Percentiles rank a stretch among this genome's conserved stretches.
Conservation (phyloP, 2,888 invertebrate genomes). For the Dryobotodes eremita region DNA sequence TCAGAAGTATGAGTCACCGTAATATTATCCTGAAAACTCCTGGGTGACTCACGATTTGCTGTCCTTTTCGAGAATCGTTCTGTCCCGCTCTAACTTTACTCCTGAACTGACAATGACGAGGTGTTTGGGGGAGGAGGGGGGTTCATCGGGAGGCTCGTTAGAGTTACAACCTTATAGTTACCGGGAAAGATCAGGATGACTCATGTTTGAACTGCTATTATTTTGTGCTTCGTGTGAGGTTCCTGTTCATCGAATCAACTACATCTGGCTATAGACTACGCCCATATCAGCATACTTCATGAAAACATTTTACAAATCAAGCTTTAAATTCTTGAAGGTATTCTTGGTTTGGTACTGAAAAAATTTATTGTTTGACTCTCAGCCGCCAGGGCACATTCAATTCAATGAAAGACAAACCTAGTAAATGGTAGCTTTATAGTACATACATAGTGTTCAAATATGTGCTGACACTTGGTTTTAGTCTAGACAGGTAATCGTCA, state of each 20-base stretch:
- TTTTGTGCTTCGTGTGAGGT: background rate
- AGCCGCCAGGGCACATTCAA: too few species aligned
- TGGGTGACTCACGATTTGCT: slow-evolving; percentile 49
- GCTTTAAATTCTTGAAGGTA: background rate
- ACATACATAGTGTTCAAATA: too few species aligned
- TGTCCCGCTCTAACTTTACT: slow-evolving; percentile 22
- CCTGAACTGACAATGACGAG: background rate
- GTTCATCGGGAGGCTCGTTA: slow-evolving; percentile 10
- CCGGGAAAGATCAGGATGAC: slow-evolving; percentile 12
- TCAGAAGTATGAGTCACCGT: slow-evolving; percentile 53
- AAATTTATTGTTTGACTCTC: too few species aligned
- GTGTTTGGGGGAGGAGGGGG: background rate
- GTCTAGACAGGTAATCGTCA: background rate
- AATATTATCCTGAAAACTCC: slow-evolving; percentile 45
- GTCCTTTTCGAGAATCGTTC: slow-evolving; percentile 23
- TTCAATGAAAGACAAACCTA: too few species aligned
- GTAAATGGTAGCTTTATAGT: too few species aligned
- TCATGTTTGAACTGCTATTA: slow-evolving; percentile 16
- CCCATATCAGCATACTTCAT: background rate
- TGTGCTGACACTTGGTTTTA: too few species aligned
- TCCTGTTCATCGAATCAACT: too few species aligned
- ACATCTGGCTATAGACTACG: background rate
- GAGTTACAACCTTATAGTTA: slow-evolving; percentile 16
- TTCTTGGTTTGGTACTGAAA: background rate
- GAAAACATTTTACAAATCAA: background rate